A percentile compares a stretch with the other conserved stretches of the same genome.
phyloP scores from a whole-genome alignment of 2,888 invertebrate genomes.

The Ophion costatus region DNA sequence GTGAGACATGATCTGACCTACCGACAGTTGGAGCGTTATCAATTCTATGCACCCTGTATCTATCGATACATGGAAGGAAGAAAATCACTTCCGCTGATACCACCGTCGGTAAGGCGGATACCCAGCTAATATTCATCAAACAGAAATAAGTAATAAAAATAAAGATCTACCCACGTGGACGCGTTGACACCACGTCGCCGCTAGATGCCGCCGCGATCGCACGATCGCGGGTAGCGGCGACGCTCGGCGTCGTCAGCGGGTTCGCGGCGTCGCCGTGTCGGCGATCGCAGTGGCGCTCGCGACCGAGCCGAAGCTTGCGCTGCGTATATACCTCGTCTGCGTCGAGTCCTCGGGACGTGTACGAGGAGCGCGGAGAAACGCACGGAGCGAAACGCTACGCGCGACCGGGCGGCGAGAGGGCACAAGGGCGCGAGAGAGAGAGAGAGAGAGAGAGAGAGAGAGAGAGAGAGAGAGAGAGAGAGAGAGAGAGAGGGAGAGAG shows the following conservation, averaged over 20 bases:
- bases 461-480: background rate
- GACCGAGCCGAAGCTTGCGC: constrained; percentile 53
- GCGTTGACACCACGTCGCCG: too few relatives aligned
- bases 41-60: too few relatives aligned
- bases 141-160: too few relatives aligned
- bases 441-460: background rate
- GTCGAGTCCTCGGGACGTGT: constrained; percentile 14
- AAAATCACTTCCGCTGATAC: too few relatives aligned
- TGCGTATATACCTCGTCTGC: constrained; percentile 35
- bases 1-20: too few relatives aligned
- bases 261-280: constrained; percentile 64
- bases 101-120: too few relatives aligned
- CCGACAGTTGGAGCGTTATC: too few relatives aligned
- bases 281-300: constrained; percentile 35
- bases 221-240: background rate
- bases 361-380: constrained; percentile 11
- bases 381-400: constrained; percentile 6
- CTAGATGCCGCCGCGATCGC: background rate
- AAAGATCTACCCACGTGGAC: too few relatives aligned
- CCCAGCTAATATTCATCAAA: too few relatives aligned
- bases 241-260: background rate
- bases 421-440: background rate
- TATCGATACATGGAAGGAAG: too few relatives aligned
- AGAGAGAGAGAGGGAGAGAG: background rate
- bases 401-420: background rate